Evolutionary conservation across 2,113 vertebrate species (phyloP).

Genomic region (Archocentrus centrarchus): DNA sequence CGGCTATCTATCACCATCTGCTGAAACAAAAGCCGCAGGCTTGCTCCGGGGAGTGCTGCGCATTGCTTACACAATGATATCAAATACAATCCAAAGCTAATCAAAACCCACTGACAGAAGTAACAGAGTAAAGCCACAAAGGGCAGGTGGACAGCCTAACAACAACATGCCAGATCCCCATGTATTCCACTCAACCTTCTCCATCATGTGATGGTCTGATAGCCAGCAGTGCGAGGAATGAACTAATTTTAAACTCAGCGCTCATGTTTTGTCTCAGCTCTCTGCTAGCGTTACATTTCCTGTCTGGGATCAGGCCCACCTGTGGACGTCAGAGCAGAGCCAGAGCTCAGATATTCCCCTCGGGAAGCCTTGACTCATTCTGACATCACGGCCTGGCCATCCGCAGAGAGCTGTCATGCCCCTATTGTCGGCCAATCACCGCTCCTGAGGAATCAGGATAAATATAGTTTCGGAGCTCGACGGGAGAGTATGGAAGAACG

Average conservation of each 20-base stretch:
- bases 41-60: conserved; percentile 9
- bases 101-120: conserved; percentile 10
- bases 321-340: conserved; percentile 59
- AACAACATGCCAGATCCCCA: conserved; percentile 25
- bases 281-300: conserved; percentile 56
- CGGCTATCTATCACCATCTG: conserved; percentile 43
- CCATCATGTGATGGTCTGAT: neutral
- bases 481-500: conserved; percentile 1
- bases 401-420: conserved; percentile 51
- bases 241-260: conserved; percentile 52
- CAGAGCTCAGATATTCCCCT: conserved; percentile 42
- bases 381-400: conserved; percentile 65
- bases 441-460: conserved; percentile 58
- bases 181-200: conserved; percentile 7
- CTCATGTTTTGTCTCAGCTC: conserved; percentile 62
- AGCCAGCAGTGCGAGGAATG: conserved; percentile 19
- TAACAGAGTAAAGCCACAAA: neutral
- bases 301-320: conserved; percentile 66
- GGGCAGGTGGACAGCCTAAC: conserved; percentile 4
- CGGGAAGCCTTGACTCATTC: conserved; percentile 60
- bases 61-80: conserved; percentile 27
- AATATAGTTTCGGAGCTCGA: conserved; percentile 61
- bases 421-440: conserved; percentile 47
- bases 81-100: conserved; percentile 11
- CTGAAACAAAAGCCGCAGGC: conserved; percentile 41